phyloP scores from a whole-genome alignment of 1,140 invertebrate species.

The Mactra quadrangularis region DNA sequence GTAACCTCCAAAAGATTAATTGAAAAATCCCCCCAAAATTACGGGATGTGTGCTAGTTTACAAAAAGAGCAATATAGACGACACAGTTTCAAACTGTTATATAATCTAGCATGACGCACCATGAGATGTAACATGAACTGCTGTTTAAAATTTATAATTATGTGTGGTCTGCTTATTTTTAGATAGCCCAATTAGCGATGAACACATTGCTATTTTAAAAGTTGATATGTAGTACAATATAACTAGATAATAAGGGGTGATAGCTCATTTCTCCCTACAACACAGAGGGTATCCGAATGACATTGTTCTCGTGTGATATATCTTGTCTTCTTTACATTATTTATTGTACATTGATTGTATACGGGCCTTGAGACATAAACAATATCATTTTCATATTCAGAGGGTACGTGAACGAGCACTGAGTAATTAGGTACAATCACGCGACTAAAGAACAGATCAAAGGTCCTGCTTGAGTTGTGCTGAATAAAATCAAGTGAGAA shows the following conservation, averaged over 20 bases:
- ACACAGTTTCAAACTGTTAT: too few species aligned
- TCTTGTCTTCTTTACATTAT: conserved; percentile 52
- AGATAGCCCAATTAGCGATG: too few species aligned
- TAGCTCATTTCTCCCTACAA: background rate
- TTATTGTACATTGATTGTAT: conserved; percentile 50
- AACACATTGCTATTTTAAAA: too few species aligned
- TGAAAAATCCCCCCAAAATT: too few species aligned
- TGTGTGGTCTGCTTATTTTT: too few species aligned
- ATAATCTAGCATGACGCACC: too few species aligned
- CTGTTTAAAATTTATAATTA: too few species aligned
- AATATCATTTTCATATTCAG: conserved; percentile 56
- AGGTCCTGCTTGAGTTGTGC: conserved; percentile 42
- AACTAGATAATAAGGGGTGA: background rate
- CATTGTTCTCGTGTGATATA: conserved; percentile 18
- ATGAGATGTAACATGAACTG: too few species aligned
- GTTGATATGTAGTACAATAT: background rate
- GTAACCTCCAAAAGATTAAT: too few species aligned
- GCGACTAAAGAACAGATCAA: conserved; percentile 48
- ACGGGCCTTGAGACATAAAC: conserved; percentile 32
- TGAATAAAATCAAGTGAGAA: conserved; percentile 48
- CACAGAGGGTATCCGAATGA: background rate
- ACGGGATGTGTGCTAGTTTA: too few species aligned
- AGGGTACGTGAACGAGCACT: conserved; percentile 33
- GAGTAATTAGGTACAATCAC: conserved; percentile 44
- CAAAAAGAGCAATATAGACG: too few species aligned